A percentile compares a stretch with the other conserved stretches of the same genome.
Conservation (phyloP, 1,140 invertebrate genomes). For the Drosophila murphyi region DNA sequence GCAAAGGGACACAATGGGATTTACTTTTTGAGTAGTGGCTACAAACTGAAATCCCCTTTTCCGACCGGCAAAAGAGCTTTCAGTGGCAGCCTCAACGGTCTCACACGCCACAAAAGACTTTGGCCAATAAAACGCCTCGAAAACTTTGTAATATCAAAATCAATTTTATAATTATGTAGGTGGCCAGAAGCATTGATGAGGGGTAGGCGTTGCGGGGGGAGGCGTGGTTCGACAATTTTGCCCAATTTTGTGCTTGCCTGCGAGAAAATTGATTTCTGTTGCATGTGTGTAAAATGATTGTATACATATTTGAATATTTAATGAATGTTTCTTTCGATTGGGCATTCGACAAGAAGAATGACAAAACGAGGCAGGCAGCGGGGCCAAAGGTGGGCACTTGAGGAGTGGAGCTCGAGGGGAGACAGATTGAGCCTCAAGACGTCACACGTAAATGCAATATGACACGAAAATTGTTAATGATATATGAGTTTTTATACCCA, state of each 20-base stretch:
- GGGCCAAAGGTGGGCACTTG: neutral
- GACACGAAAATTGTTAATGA: conserved; percentile 81
- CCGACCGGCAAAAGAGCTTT: conserved; percentile 8
- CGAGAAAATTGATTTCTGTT: conserved; percentile 41
- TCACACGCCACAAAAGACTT: conserved; percentile 15
- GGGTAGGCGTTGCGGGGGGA: neutral
- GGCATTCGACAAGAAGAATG: conserved; percentile 36
- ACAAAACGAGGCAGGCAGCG: conserved; percentile 32
- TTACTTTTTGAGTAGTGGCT: conserved; percentile 41
- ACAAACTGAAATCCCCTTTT: conserved; percentile 27
- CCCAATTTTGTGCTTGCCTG: conserved; percentile 43
- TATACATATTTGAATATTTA: conserved; percentile 66
- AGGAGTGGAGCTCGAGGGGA: neutral
- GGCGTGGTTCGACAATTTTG: conserved; percentile 58
- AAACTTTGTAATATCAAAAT: conserved; percentile 67
- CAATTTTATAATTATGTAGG: conserved; percentile 72
- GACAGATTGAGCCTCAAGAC: conserved; percentile 31
- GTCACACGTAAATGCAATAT: conserved; percentile 63
- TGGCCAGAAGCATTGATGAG: neutral
- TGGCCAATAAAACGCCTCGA: conserved; percentile 39
- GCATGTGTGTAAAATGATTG: conserved; percentile 74
- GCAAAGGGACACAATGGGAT: conserved; percentile 52
- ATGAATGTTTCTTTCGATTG: conserved; percentile 52
- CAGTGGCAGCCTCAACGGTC: conserved; percentile 44
- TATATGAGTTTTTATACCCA: conserved; percentile 66